Conservation (phyloP, 2,888 invertebrate species). For the Nephrotoma flavescens region DNA sequence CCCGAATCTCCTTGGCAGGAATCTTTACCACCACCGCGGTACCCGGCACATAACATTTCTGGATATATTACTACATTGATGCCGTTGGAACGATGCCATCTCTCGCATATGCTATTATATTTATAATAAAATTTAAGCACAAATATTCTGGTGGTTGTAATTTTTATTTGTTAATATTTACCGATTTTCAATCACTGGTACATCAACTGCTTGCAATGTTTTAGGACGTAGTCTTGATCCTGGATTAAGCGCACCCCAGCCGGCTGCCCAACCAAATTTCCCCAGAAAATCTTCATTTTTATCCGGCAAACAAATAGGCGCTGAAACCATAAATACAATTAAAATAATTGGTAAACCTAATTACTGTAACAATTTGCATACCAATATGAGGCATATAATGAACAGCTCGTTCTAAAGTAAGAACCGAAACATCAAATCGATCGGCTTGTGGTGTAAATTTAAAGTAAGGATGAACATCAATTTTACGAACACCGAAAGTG, state of each 20-base stretch:
- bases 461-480: slow-evolving; percentile 82
- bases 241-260: slow-evolving; percentile 78
- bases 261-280: slow-evolving; percentile 83
- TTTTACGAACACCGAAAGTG: slow-evolving; percentile 80
- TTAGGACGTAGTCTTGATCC: slow-evolving; percentile 78
- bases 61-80: slow-evolving; percentile 63
- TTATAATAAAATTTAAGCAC: not conserved
- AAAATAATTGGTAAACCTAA: not conserved
- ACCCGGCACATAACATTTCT: slow-evolving; percentile 91
- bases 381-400: slow-evolving; percentile 79
- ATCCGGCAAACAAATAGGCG: slow-evolving; percentile 82
- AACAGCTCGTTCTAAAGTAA: slow-evolving; percentile 75
- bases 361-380: slow-evolving; percentile 16
- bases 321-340: slow-evolving; percentile 26
- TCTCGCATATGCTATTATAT: slow-evolving; percentile 36
- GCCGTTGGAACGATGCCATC: slow-evolving; percentile 51
- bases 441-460: slow-evolving; percentile 88
- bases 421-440: slow-evolving; percentile 80
- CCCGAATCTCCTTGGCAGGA: slow-evolving; percentile 54
- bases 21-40: slow-evolving; percentile 61
- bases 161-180: slow-evolving; percentile 9
- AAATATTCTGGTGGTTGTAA: not conserved
- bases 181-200: slow-evolving; percentile 84
- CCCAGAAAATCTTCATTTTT: slow-evolving; percentile 81
- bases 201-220: slow-evolving; percentile 80